A percentile compares a stretch with the other conserved stretches of the same genome.
These are phyloP conservation scores for Otis tarda DNA, from an alignment of 2,113 vertebrate genomes.

Conservation along the genomic window DNA sequence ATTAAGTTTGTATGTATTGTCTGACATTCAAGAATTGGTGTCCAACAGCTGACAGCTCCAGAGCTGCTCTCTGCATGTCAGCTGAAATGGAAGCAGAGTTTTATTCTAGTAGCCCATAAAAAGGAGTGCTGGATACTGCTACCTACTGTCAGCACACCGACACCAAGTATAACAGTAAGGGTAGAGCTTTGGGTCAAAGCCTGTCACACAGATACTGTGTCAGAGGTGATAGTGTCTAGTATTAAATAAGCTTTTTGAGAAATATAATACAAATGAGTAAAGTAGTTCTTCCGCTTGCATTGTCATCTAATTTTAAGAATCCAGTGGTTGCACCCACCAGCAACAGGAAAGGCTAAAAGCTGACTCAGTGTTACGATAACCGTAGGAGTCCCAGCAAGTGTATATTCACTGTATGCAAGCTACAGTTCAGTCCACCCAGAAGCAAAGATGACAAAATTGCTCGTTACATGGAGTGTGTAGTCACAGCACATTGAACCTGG, in stretches of 20 bases:
- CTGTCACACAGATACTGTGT: background rate
- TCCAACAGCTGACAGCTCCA: background rate
- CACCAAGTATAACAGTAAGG: background rate
- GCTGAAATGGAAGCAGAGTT: background rate
- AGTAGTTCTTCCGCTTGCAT: background rate
- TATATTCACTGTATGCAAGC: background rate
- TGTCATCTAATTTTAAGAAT: background rate
- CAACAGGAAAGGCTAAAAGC: background rate
- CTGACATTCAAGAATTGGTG: background rate
- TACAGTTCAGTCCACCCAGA: background rate
- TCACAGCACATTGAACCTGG: background rate
- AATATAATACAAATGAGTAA: background rate
- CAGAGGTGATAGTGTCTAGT: background rate
- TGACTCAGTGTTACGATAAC: background rate
- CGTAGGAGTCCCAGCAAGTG: background rate
- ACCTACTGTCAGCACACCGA: background rate
- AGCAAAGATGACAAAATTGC: background rate
- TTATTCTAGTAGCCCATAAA: background rate
- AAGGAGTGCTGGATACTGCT: background rate
- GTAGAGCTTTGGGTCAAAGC: background rate
- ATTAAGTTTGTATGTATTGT: conserved; percentile 4
- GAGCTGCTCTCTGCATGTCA: background rate
- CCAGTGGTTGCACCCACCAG: background rate
- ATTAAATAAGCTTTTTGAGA: background rate
- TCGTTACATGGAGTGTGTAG: rapidly evolving